Conservation (phyloP, 1,140 invertebrate genomes). For the Leucophenga varia region DNA sequence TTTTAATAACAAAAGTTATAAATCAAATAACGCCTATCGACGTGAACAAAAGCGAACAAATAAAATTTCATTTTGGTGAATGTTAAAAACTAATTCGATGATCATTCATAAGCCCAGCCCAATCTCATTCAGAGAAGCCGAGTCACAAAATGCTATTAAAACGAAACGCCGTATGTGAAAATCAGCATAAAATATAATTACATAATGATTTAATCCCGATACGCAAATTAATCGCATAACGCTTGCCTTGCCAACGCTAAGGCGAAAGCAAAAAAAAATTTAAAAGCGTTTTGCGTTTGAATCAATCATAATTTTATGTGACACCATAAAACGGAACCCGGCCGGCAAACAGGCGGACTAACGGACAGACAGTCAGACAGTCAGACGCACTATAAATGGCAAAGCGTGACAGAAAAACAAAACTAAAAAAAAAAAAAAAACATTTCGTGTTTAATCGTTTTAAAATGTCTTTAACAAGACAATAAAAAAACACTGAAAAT, state of each 20-base stretch:
- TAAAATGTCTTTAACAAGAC: constrained; percentile 40
- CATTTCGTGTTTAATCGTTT: constrained; percentile 36
- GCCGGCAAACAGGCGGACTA: too few species aligned
- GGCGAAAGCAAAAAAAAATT: too few species aligned
- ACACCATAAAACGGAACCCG: not conserved
- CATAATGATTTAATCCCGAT: constrained; percentile 45
- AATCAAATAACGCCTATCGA: too few species aligned
- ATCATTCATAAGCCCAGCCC: constrained; percentile 12
- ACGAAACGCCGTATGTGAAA: constrained; percentile 5
- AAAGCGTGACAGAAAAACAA: too few species aligned
- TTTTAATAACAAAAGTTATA: too few species aligned
- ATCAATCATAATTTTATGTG: constrained; percentile 37
- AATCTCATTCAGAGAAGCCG: too few species aligned
- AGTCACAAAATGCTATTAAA: constrained; percentile 26
- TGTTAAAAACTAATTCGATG: constrained; percentile 34
- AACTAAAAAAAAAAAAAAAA: constrained; percentile 21
- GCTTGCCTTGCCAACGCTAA: too few species aligned
- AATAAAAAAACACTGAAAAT: too few species aligned
- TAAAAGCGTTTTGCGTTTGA: constrained; percentile 32
- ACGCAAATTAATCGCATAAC: constrained; percentile 1
- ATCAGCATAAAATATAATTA: constrained; percentile 35
- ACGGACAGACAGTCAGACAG: too few species aligned
- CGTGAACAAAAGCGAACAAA: constrained; percentile 25
- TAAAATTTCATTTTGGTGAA: constrained; percentile 30
- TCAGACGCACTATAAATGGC: too few species aligned